These are phyloP conservation scores for Myripristis murdjan DNA, from an alignment of 2,797 vertebrate genomes.

Conservation along the genomic window DNA sequence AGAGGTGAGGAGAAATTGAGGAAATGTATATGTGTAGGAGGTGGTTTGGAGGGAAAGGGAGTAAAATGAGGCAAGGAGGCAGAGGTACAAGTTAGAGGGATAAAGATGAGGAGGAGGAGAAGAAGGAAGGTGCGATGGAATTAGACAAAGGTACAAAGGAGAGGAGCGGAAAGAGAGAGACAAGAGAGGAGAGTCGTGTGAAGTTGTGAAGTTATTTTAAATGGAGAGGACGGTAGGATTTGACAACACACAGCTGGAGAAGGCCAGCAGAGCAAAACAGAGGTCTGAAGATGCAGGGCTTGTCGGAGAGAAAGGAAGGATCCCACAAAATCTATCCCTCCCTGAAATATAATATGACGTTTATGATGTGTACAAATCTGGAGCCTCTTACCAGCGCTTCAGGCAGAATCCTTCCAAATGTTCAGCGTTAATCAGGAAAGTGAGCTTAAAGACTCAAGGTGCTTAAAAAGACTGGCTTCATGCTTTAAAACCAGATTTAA, in stretches of 20 bases:
- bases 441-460: conserved; percentile 56
- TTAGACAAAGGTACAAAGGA: conserved; percentile 35
- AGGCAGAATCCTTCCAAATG: conserved; percentile 68
- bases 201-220: conserved; percentile 50
- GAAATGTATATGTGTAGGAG: conserved; percentile 17
- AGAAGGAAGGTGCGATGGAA: conserved; percentile 20
- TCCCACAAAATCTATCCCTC: conserved; percentile 48
- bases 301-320: conserved; percentile 13
- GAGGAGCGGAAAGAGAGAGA: conserved; percentile 43
- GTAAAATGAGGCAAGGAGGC: conserved; percentile 24
- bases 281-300: conserved; percentile 39
- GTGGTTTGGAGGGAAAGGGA: background rate
- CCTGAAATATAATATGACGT: conserved; percentile 65
- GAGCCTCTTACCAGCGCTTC: conserved; percentile 60
- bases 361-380: conserved; percentile 69
- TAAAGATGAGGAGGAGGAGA: conserved; percentile 36
- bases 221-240: conserved; percentile 36
- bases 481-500: conserved; percentile 50
- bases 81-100: conserved; percentile 41
- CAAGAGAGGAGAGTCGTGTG: conserved; percentile 40
- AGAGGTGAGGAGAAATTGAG: background rate
- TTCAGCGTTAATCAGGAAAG: conserved; percentile 65
- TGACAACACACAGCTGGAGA: conserved; percentile 34
- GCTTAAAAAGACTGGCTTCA: conserved; percentile 46
- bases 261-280: conserved; percentile 31